phyloP scores from a whole-genome alignment of 1,140 invertebrate species.

The Elymnias hypermnestra region DNA sequence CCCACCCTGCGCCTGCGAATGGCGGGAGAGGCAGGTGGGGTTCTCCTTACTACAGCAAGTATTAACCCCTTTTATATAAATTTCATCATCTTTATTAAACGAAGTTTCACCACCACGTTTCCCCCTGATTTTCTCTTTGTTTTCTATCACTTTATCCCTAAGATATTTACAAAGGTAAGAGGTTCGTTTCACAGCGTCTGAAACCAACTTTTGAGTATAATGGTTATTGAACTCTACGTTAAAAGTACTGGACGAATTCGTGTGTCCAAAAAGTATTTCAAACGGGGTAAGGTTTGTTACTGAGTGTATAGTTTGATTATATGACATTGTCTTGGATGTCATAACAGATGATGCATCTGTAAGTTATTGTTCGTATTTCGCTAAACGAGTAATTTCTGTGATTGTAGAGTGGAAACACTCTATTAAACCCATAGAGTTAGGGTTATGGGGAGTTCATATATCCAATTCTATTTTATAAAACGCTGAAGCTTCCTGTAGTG shows the following conservation, averaged over 20 bases:
- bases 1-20: no score
- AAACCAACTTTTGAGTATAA: no score
- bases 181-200: no score
- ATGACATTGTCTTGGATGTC: conserved; percentile 7
- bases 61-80: no score
- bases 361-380: conserved; percentile 28
- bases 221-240: no score
- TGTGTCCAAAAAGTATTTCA: conserved; percentile 24
- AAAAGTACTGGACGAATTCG: conserved; percentile 17
- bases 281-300: conserved; percentile 21
- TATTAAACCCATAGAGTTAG: conserved; percentile 39
- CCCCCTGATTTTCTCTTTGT: no score
- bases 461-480: conserved; percentile 37
- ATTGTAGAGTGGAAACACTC: conserved; percentile 36
- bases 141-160: no score
- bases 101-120: no score
- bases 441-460: conserved; percentile 35
- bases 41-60: no score
- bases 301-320: conserved; percentile 23
- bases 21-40: no score
- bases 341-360: conserved; percentile 4
- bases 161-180: no score
- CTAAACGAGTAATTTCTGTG: conserved; percentile 35
- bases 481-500: conserved; percentile 26
- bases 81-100: no score